Conservation (phyloP, 1,140 invertebrate genomes). For the Drosophila micromelanica region DNA sequence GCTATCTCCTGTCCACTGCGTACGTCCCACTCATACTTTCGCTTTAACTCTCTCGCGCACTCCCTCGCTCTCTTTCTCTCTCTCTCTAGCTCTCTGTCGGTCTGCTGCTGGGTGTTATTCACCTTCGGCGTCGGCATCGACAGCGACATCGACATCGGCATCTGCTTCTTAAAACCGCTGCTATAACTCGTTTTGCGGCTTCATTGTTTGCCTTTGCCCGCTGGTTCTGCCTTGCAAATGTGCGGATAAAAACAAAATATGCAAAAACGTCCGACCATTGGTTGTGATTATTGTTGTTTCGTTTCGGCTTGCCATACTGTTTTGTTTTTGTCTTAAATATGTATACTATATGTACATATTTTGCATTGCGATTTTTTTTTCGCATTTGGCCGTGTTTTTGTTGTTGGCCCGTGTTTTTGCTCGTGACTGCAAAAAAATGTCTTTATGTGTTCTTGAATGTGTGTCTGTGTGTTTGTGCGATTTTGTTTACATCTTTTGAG, state of each 20-base stretch:
- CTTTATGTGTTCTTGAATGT: neutral
- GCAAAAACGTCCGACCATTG: slow-evolving; percentile 36
- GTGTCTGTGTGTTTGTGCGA: slow-evolving; percentile 26
- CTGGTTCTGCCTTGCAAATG: slow-evolving; percentile 55
- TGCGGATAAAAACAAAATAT: slow-evolving; percentile 65
- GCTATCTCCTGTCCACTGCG: slow-evolving; percentile 11
- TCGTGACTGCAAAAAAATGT: slow-evolving; percentile 33
- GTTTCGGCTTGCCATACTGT: slow-evolving; percentile 4
- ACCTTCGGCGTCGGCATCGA: slow-evolving; percentile 31
- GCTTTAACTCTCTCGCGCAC: slow-evolving; percentile 44
- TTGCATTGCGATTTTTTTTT: slow-evolving; percentile 41
- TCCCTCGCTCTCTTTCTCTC: neutral
- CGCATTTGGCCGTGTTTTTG: slow-evolving; percentile 14
- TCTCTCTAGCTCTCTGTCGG: slow-evolving; percentile 11
- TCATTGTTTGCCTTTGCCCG: slow-evolving; percentile 46
- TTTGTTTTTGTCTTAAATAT: slow-evolving; percentile 24
- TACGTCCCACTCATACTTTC: slow-evolving; percentile 17
- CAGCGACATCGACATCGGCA: slow-evolving; percentile 2
- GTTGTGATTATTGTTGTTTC: slow-evolving; percentile 21
- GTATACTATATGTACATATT: slow-evolving; percentile 23
- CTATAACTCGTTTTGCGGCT: slow-evolving; percentile 48
- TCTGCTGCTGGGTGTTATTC: slow-evolving; percentile 37
- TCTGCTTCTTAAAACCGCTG: slow-evolving; percentile 7
- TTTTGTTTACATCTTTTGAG: slow-evolving; percentile 70
- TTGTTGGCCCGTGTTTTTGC: slow-evolving; percentile 40